Percentiles rank a stretch among this genome's conserved stretches.
phyloP scores from a whole-genome alignment of 2,113 vertebrate genomes.

The Polypterus senegalus region DNA sequence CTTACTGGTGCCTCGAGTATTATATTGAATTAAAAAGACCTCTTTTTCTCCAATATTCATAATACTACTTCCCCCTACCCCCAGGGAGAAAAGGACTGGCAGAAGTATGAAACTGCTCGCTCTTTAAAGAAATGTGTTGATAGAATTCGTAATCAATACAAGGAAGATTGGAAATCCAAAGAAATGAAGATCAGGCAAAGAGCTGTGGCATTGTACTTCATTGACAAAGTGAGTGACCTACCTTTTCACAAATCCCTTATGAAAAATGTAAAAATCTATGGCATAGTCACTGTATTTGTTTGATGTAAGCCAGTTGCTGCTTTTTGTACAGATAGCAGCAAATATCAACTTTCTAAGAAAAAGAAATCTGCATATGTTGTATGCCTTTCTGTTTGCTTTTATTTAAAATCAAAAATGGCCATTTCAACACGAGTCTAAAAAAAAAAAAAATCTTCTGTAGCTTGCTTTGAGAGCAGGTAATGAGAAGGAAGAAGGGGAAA shows the following conservation, averaged over 20 bases:
- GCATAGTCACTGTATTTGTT: too few species aligned
- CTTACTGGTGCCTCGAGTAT: too few species aligned
- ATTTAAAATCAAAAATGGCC: neutral
- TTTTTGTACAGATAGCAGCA: neutral
- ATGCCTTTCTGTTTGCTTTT: conserved; percentile 8
- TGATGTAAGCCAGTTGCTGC: conserved; percentile 14
- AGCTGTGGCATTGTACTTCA: conserved; percentile 89
- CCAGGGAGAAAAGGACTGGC: conserved; percentile 95
- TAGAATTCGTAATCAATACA: conserved; percentile 74
- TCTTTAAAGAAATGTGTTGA: conserved; percentile 86
- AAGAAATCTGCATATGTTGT: conserved; percentile 4
- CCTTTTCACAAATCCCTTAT: too few species aligned
- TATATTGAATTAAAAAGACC: too few species aligned
- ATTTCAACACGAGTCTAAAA: too few species aligned
- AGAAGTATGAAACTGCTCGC: conserved; percentile 89
- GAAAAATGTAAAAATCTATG: too few species aligned
- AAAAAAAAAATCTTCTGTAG: conserved; percentile 33
- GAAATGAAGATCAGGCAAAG: conserved; percentile 93
- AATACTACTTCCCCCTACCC: neutral
- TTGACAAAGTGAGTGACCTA: conserved; percentile 69
- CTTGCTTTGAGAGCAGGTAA: conserved; percentile 91
- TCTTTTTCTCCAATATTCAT: too few species aligned
- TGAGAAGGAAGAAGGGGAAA: conserved; percentile 94
- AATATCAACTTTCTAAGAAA: neutral
- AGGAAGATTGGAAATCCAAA: conserved; percentile 95